Base-by-base conservation (phyloP, 2,888 invertebrate species). In the Cheilosia soror region DNA sequence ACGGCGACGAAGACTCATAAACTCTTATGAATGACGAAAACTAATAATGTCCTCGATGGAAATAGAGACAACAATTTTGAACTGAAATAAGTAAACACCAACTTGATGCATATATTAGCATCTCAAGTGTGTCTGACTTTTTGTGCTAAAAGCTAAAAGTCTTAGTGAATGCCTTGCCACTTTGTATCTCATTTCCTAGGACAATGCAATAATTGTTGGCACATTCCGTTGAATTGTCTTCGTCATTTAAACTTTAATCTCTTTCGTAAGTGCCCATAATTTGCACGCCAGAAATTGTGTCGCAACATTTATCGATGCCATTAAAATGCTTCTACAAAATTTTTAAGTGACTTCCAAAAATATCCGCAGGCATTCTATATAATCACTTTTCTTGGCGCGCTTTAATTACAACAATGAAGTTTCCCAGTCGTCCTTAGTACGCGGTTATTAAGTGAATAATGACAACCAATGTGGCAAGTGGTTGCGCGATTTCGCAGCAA, bases 391-490 rank as follows among this genome's bases (percentile, higher is more conserved):
- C 37, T 31, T 33, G 5, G 55, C 42, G 62, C 31, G 20, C 55
- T 20, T 15, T 77, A 72, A 60, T 60, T 68, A 57, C 62, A 73
- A 55, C 72, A 73, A 63, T 78, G 51, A 78, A 68, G 68, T 73
- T 68, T 78, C 60, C 62, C 72, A 78, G 68, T 62, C 42, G 58
- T 62, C 49, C 31, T 42, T 49, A 62, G 42, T 57, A 73, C 20
- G 13, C 11, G 25, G 71, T 65, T 82, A 68, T 73, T 62, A 83
- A 73, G 51, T 78, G 73, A 83, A 58, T 83, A 78, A 83, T 78
- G 55, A 37, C 62, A 33, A 11, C 68, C 62, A 78, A 78, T 68
- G 66, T 57, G 66, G 44, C 53, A 31, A 57, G 53, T 33, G 33
- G 40, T 40, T 55, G 20, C 27, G 44, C 42, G 60, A 40, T 73